These are phyloP conservation scores for Epinephelus moara DNA, from an alignment of 2,113 vertebrate species.

Conservation along the genomic window DNA sequence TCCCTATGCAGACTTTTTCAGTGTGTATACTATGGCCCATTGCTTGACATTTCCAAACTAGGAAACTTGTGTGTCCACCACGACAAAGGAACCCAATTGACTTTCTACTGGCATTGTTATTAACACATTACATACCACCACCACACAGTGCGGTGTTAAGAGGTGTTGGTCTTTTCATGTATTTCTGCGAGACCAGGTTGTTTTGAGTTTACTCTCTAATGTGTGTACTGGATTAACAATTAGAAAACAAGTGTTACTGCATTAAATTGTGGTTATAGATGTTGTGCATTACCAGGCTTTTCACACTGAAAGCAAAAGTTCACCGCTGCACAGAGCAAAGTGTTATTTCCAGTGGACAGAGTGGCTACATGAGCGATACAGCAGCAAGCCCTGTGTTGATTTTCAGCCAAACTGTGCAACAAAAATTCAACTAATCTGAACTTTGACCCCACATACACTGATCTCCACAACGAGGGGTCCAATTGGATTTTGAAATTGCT, in stretches of 20 bases:
- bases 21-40: too few species aligned
- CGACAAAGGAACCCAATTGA: too few species aligned
- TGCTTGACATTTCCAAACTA: too few species aligned
- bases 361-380: not conserved
- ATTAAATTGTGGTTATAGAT: not conserved
- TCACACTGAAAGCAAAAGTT: not conserved
- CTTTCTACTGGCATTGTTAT: too few species aligned
- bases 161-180: too few species aligned
- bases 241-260: not conserved
- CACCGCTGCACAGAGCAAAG: not conserved
- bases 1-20: too few species aligned
- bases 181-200: too few species aligned
- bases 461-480: not conserved
- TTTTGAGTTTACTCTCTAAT: not conserved
- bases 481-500: too few species aligned
- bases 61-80: too few species aligned
- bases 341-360: not conserved
- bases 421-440: slow-evolving; percentile 5
- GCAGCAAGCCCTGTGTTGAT: not conserved
- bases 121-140: too few species aligned
- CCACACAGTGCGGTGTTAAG: too few species aligned
- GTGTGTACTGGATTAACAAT: slow-evolving; percentile 21
- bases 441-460: not conserved
- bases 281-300: not conserved
- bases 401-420: not conserved